These are phyloP conservation scores for Parnassius orleans DNA, from an alignment of 2,888 invertebrate genomes.

Conservation along the genomic window DNA sequence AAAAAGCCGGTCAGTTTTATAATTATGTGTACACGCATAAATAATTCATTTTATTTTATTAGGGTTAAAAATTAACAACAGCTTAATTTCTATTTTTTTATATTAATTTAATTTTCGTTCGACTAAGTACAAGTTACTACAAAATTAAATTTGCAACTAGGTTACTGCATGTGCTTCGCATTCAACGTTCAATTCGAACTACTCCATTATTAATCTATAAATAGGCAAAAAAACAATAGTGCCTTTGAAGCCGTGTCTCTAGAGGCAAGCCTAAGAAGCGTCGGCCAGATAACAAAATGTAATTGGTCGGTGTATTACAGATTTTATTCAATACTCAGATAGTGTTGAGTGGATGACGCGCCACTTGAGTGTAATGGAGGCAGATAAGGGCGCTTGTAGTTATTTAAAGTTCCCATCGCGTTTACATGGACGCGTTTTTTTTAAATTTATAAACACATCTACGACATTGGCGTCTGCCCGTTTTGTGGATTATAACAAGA, in stretches of 20 bases:
- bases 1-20: too few relatives aligned
- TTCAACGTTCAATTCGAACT: background rate
- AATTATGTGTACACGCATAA: too few relatives aligned
- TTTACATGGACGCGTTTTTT: slow-evolving; percentile 30
- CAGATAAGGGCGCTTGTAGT: slow-evolving; percentile 38
- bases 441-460: slow-evolving; percentile 14
- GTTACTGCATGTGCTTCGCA: background rate
- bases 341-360: slow-evolving; percentile 37
- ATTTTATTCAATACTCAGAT: slow-evolving; percentile 44
- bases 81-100: too few relatives aligned
- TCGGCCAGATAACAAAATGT: slow-evolving; percentile 40
- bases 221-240: slow-evolving; percentile 21
- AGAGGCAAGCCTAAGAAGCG: slow-evolving; percentile 32
- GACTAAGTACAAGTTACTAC: too few relatives aligned
- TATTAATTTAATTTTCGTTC: too few relatives aligned
- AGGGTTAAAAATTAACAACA: too few relatives aligned
- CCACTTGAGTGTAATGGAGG: slow-evolving; percentile 42
- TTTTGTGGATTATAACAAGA: slow-evolving; percentile 5
- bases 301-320: slow-evolving; percentile 46
- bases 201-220: slow-evolving; percentile 14
- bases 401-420: slow-evolving; percentile 41
- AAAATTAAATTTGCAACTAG: slow-evolving; percentile 4
- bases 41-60: too few relatives aligned
- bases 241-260: slow-evolving; percentile 19
- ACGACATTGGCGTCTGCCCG: slow-evolving; percentile 15